Conservation (phyloP, 2,888 invertebrate genomes). For the Ganaspis brasiliensis region DNA sequence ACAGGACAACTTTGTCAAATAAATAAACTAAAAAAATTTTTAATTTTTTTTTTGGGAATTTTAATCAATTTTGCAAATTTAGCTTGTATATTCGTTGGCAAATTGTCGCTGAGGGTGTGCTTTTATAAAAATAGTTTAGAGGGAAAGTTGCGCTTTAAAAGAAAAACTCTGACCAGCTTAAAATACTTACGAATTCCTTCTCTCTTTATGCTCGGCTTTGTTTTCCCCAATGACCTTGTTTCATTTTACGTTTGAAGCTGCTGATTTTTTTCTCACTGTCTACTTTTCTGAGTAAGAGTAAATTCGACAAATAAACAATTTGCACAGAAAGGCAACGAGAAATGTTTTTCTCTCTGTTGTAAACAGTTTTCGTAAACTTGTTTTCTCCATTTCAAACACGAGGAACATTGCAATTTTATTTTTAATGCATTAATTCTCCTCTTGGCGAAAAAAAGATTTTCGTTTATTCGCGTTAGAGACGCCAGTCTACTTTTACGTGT, state of each 20-base stretch:
- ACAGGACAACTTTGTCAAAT: background rate
- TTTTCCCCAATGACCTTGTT: conserved; percentile 39
- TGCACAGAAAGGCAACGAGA: background rate
- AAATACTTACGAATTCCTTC: conserved; percentile 29
- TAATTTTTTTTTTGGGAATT: background rate
- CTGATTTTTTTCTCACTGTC: conserved; percentile 11
- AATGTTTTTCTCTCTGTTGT: conserved; percentile 12
- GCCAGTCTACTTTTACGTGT: background rate
- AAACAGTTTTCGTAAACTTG: conserved; percentile 5
- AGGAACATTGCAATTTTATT: conserved; percentile 9
- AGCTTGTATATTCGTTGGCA: background rate
- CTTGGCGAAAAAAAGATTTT: no score
- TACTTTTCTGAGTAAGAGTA: background rate
- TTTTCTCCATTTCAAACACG: background rate
- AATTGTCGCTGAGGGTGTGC: background rate
- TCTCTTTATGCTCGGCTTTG: background rate
- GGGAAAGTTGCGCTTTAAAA: conserved; percentile 23
- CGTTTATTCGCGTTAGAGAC: background rate
- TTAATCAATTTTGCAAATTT: background rate
- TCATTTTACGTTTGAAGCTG: conserved; percentile 10
- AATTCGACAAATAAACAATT: conserved; percentile 33
- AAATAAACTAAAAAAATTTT: background rate
- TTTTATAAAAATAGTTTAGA: conserved; percentile 9
- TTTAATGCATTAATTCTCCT: no score
- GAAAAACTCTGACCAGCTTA: conserved; percentile 32